phyloP scores from a whole-genome alignment of 2,113 vertebrate species.

The Etheostoma cragini region DNA sequence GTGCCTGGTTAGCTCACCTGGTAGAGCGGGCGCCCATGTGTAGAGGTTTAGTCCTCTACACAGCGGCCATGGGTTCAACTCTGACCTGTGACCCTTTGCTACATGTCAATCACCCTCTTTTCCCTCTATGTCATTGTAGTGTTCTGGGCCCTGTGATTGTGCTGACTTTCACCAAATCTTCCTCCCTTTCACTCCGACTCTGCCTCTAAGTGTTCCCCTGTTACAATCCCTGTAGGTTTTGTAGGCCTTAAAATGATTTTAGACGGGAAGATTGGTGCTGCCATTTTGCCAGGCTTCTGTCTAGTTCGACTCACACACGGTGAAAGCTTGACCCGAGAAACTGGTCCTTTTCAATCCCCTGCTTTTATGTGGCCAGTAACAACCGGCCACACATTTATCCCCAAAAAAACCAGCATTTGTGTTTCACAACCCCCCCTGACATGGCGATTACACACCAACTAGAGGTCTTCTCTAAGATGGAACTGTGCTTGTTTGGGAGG shows the following conservation, averaged over 20 bases:
- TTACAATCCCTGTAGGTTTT: not conserved
- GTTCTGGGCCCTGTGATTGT: not conserved
- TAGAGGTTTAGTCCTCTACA: no score
- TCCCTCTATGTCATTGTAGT: not conserved
- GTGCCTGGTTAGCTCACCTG: no score
- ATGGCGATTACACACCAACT: conserved; percentile 20
- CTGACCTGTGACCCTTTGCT: no score
- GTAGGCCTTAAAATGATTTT: conserved; percentile 9
- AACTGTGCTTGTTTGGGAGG: conserved; percentile 26
- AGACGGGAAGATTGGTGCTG: conserved; percentile 3
- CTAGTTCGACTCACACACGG: not conserved
- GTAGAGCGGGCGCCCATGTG: no score
- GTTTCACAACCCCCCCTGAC: conserved; percentile 8
- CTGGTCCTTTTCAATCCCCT: not conserved
- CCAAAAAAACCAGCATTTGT: conserved; percentile 12
- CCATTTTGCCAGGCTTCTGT: conserved; percentile 34
- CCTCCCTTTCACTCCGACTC: not conserved
- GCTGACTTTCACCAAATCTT: not conserved
- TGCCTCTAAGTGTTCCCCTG: not conserved
- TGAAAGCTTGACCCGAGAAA: conserved; percentile 20
- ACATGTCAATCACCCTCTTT: no score
- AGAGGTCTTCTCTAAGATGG: conserved; percentile 18
- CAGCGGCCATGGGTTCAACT: no score
- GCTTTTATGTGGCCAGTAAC: conserved; percentile 10
- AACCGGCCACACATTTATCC: conserved; percentile 5